Conservation (phyloP, 2,888 invertebrate species). For the Ochropacha duplaris region DNA sequence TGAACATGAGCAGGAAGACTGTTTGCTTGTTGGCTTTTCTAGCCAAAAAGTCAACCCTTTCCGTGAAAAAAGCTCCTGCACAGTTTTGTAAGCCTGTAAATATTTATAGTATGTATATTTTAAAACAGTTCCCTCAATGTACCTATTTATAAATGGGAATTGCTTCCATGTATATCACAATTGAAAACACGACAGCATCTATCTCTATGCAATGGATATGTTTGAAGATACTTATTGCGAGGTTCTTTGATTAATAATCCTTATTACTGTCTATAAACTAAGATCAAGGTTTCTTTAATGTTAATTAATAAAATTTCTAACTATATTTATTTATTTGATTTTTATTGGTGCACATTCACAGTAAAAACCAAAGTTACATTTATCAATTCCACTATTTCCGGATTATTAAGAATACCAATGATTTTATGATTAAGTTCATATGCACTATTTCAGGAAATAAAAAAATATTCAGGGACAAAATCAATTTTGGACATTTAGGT, state of each 20-base stretch:
- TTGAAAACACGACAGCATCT: neutral
- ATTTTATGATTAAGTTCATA: constrained; percentile 52
- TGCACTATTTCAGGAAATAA: too few species aligned
- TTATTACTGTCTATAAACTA: neutral
- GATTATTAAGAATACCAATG: constrained; percentile 35
- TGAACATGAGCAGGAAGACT: constrained; percentile 96
- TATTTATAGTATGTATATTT: neutral
- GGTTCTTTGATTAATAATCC: neutral
- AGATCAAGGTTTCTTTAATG: neutral
- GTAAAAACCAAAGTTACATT: constrained; percentile 35
- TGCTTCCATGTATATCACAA: neutral
- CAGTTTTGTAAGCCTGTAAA: constrained; percentile 85
- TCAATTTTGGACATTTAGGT: too few species aligned
- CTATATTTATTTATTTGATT: constrained; percentile 35
- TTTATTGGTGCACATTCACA: constrained; percentile 66
- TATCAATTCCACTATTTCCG: constrained; percentile 38
- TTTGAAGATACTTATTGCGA: neutral
- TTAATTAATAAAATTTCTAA: constrained; percentile 29
- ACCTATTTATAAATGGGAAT: neutral
- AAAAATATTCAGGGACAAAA: too few species aligned
- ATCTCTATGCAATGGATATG: neutral
- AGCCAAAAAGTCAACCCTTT: constrained; percentile 98
- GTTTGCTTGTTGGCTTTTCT: constrained; percentile 95
- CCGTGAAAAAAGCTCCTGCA: constrained; percentile 95
- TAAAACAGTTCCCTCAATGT: neutral